A percentile compares a stretch with the other conserved stretches of the same genome.
Evolutionary conservation across 2,888 invertebrate genomes (phyloP).

Genomic region (Philopedon plagiatum): DNA sequence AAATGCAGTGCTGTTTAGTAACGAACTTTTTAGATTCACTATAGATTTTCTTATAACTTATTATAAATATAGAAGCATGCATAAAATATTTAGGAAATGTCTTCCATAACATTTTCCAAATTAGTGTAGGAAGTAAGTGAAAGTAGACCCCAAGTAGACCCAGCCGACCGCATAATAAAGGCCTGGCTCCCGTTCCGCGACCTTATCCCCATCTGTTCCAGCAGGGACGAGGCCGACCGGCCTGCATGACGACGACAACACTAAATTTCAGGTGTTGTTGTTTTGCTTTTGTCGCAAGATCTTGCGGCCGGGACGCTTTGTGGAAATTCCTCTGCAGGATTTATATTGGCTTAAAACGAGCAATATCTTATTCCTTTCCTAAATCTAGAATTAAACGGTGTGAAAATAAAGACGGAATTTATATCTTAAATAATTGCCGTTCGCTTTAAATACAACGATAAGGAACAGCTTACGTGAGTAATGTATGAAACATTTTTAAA

Average conservation of each 20-base stretch:
- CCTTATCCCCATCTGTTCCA: constrained; percentile 26
- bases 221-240: constrained; percentile 4
- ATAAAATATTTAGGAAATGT: no score
- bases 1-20: no score
- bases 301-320: constrained; percentile 10
- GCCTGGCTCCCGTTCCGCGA: constrained; percentile 22
- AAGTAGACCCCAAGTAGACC: constrained; percentile 5
- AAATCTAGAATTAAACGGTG: constrained; percentile 15
- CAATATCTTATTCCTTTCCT: not conserved
- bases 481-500: no score
- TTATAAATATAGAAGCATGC: no score
- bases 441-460: no score
- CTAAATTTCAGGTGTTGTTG: constrained; percentile 33
- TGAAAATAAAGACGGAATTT: constrained; percentile 1
- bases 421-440: not conserved
- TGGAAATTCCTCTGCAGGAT: not conserved
- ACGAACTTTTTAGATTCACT: no score
- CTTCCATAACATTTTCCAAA: not conserved
- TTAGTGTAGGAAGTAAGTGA: not conserved
- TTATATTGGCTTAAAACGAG: constrained; percentile 1
- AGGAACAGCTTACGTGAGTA: no score
- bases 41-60: no score
- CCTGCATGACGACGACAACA: constrained; percentile 31
- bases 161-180: constrained; percentile 25
- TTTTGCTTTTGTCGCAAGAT: constrained; percentile 22